A percentile compares a stretch with the other conserved stretches of the same genome.
These are phyloP conservation scores for Quadriops clusia DNA, from an alignment of 2,888 invertebrate genomes.

Conservation along the genomic window DNA sequence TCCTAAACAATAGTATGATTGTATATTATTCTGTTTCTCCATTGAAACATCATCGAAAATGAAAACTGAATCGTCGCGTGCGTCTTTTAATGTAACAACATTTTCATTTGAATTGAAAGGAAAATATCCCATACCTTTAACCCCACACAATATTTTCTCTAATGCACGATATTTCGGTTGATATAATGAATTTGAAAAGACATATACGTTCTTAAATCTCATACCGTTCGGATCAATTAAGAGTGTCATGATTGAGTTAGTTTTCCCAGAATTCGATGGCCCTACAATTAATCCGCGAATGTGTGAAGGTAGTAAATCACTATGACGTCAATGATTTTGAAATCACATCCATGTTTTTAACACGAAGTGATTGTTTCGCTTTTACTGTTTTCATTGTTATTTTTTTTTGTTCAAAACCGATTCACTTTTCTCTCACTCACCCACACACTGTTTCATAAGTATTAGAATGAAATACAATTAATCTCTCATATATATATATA, in stretches of 20 bases:
- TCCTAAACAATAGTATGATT: constrained; percentile 24
- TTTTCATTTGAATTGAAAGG: constrained; percentile 12
- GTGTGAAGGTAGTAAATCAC: too few species aligned
- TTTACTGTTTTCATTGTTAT: too few species aligned
- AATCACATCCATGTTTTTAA: too few species aligned
- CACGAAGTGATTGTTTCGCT: too few species aligned
- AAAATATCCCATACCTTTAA: constrained; percentile 18
- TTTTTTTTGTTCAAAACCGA: too few species aligned
- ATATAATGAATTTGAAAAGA: constrained; percentile 12
- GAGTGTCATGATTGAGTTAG: constrained; percentile 10
- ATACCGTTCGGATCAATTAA: constrained; percentile 11
- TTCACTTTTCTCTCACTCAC: constrained; percentile 6
- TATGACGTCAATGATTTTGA: too few species aligned
- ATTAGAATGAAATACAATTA: not conserved
- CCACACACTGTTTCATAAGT: not conserved
- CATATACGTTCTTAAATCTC: constrained; percentile 10
- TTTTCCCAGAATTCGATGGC: constrained; percentile 11
- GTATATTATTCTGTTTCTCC: constrained; percentile 22
- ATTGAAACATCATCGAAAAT: constrained; percentile 30
- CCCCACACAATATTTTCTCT: constrained; percentile 12
- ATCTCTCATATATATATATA: too few species aligned
- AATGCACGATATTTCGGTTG: constrained; percentile 22
- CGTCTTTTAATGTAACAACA: constrained; percentile 14
- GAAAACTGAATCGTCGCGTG: constrained; percentile 23
- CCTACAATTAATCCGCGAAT: constrained; percentile 10